Conservation (phyloP, 2,888 invertebrate genomes). For the Sceliomorpha sp. region DNA sequence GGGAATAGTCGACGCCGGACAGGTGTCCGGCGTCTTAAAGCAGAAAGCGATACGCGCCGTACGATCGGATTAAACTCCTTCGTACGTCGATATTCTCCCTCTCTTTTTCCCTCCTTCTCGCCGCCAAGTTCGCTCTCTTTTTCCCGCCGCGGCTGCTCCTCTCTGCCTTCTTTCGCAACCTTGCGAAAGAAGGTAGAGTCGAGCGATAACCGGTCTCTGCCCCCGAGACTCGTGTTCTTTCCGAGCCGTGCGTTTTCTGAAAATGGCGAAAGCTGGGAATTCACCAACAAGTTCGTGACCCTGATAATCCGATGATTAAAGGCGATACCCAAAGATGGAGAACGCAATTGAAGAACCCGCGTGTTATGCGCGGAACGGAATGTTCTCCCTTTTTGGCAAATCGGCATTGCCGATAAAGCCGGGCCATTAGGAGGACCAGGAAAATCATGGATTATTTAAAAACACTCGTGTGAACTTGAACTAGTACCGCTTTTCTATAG, state of each 20-base stretch:
- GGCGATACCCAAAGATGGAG: too few relatives aligned
- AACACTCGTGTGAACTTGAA: too few relatives aligned
- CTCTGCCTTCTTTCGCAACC: conserved; percentile 65
- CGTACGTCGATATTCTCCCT: conserved; percentile 43
- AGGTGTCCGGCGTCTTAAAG: conserved; percentile 41
- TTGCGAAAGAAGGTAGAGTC: conserved; percentile 71
- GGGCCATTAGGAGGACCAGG: too few relatives aligned
- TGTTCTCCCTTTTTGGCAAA: too few relatives aligned
- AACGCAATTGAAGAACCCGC: too few relatives aligned
- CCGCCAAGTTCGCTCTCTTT: conserved; percentile 39
- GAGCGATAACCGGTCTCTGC: conserved; percentile 69
- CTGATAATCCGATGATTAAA: too few relatives aligned
- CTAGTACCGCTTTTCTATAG: too few relatives aligned
- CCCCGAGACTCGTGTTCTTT: too few relatives aligned
- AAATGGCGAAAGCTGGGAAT: conserved; percentile 27
- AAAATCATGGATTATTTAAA: too few relatives aligned
- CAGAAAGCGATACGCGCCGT: conserved; percentile 44
- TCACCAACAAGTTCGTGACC: conserved; percentile 44
- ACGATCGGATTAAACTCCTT: conserved; percentile 40
- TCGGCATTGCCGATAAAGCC: too few relatives aligned
- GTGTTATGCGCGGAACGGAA: too few relatives aligned
- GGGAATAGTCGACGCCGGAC: conserved; percentile 24
- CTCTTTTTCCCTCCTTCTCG: conserved; percentile 5
- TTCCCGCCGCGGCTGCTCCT: conserved; percentile 58
- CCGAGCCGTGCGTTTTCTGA: conserved; percentile 41